These are phyloP conservation scores for Archaeoteleia sp. DNA, from an alignment of 2,888 invertebrate species.

Conservation along the genomic window DNA sequence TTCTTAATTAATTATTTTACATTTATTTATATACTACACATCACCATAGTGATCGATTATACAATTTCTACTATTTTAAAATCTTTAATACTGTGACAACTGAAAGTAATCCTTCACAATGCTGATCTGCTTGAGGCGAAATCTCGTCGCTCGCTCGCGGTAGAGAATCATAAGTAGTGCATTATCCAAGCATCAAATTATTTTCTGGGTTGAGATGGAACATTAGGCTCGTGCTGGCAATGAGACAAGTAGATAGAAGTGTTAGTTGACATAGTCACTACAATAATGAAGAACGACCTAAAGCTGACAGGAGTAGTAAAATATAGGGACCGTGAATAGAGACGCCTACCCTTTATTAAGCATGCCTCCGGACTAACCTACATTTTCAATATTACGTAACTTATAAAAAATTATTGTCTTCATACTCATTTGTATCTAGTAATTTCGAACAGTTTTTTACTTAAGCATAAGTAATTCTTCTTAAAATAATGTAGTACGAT, in stretches of 20 bases:
- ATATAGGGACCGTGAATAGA: no score
- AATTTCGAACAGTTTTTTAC: no score
- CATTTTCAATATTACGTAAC: no score
- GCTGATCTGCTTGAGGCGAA: constrained; percentile 6
- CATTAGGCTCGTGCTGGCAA: constrained; percentile 11
- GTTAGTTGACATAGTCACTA: constrained; percentile 10
- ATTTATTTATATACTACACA: no score
- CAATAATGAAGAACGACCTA: constrained; percentile 16
- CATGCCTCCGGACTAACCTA: constrained; percentile 4
- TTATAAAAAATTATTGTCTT: no score
- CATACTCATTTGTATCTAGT: no score
- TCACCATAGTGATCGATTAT: no score
- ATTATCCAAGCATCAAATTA: constrained; percentile 34
- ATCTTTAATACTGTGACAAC: background rate
- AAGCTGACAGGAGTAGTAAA: background rate
- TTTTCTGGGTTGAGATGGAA: constrained; percentile 8
- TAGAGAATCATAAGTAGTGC: constrained; percentile 15
- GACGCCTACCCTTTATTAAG: background rate
- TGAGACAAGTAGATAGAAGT: constrained; percentile 16
- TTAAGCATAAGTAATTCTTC: no score
- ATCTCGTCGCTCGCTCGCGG: constrained; percentile 9
- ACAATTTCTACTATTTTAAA: background rate
- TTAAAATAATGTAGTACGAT: no score
- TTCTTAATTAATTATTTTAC: no score
- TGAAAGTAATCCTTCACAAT: constrained; percentile 14